Evolutionary conservation across 2,113 vertebrate species (phyloP).

Genomic region (Amphiprion ocellaris): DNA sequence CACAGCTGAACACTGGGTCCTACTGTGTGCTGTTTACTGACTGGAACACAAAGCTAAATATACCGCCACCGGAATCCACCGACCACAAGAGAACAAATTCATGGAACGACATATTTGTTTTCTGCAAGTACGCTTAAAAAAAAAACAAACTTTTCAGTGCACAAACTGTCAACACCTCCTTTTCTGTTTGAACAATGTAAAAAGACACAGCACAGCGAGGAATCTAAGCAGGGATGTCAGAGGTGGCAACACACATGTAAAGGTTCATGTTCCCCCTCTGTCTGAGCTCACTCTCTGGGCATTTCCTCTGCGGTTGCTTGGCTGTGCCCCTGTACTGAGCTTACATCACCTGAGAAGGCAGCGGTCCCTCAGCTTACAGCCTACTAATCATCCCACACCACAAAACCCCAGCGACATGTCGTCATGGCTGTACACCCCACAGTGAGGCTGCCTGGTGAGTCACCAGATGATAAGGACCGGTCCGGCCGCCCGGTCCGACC

Average conservation of each 20-base stretch:
- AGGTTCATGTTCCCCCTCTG: conserved; percentile 44
- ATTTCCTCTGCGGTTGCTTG: conserved; percentile 44
- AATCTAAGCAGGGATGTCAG: conserved; percentile 26
- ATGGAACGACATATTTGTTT: conserved; percentile 10
- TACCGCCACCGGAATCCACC: conserved; percentile 12
- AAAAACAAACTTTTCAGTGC: not conserved
- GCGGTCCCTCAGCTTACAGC: conserved; percentile 12
- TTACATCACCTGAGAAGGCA: conserved; percentile 32
- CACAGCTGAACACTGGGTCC: conserved; percentile 24
- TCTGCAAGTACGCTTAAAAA: not conserved
- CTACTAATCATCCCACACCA: conserved; percentile 37
- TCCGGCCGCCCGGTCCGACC: too few species aligned
- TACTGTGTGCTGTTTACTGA: conserved; percentile 41
- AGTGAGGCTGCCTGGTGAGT: conserved; percentile 29
- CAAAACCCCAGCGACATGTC: conserved; percentile 47
- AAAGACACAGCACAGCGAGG: conserved; percentile 22
- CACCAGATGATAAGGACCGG: conserved; percentile 54
- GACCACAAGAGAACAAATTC: conserved; percentile 24
- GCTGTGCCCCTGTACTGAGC: conserved; percentile 17
- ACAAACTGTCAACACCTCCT: conserved; percentile 24
- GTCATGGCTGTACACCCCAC: conserved; percentile 56
- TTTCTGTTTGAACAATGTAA: conserved; percentile 1
- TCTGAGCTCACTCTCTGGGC: conserved; percentile 47
- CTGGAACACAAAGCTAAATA: conserved; percentile 35
- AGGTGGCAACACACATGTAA: conserved; percentile 53